phyloP scores from a whole-genome alignment of 2,888 invertebrate genomes.

The Cheilosia vernalis region DNA sequence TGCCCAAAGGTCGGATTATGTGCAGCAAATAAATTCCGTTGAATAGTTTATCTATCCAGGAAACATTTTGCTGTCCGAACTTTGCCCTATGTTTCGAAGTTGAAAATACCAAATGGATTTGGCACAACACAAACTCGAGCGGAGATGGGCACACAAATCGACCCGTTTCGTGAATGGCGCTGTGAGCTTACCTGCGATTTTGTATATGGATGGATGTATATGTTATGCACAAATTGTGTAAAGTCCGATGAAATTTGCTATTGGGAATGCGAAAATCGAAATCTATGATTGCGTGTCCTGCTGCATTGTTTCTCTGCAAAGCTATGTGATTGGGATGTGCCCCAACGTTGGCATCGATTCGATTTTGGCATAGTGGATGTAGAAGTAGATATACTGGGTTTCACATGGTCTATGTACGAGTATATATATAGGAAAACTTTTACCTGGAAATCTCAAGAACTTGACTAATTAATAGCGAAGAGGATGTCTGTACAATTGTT shows the following conservation, averaged over 20 bases:
- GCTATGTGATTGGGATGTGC: slow-evolving; percentile 13
- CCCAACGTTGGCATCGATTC: not conserved
- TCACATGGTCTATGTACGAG: too few relatives aligned
- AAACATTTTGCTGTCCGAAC: slow-evolving; percentile 65
- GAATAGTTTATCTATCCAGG: slow-evolving; percentile 69
- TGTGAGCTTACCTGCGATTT: not conserved
- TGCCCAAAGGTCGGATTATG: slow-evolving; percentile 51
- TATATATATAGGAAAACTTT: not conserved
- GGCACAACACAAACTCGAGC: slow-evolving; percentile 20
- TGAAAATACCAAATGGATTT: slow-evolving; percentile 69
- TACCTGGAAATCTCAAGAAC: not conserved
- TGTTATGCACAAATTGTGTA: not conserved
- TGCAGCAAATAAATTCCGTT: slow-evolving; percentile 49
- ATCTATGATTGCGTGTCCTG: slow-evolving; percentile 62
- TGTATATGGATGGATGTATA: not conserved
- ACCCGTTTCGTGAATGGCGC: slow-evolving; percentile 13
- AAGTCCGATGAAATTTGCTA: slow-evolving; percentile 36
- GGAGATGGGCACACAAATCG: slow-evolving; percentile 37
- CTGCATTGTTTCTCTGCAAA: slow-evolving; percentile 58
- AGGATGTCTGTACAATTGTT: not conserved
- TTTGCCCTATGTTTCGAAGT: slow-evolving; percentile 51
- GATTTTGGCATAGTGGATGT: not conserved
- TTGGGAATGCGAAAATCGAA: slow-evolving; percentile 31
- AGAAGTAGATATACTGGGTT: not conserved
- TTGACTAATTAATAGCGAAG: not conserved